These are phyloP conservation scores for Operophtera brumata DNA, from an alignment of 2,888 invertebrate species.

Conservation along the genomic window DNA sequence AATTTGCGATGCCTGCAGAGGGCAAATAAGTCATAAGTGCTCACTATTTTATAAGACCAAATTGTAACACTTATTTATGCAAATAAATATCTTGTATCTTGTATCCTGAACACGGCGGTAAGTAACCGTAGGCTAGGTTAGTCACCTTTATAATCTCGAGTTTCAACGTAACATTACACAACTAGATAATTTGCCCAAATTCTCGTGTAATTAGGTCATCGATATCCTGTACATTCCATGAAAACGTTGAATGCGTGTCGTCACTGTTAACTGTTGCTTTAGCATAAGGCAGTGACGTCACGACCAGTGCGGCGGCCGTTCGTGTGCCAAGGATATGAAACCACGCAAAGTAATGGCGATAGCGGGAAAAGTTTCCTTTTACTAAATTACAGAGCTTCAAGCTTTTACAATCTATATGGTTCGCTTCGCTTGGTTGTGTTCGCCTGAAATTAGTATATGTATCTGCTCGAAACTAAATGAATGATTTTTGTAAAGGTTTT, in stretches of 20 bases:
- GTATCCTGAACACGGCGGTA: too few species aligned
- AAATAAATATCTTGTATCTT: too few species aligned
- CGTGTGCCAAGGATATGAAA: not conserved
- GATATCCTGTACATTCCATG: constrained; percentile 17
- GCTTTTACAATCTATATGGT: too few species aligned
- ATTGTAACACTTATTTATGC: too few species aligned
- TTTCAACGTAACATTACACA: constrained; percentile 10
- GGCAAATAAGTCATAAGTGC: too few species aligned
- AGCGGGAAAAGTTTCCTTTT: not conserved
- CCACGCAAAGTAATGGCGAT: constrained; percentile 7
- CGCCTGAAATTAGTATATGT: too few species aligned
- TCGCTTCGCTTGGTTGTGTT: too few species aligned
- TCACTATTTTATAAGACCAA: too few species aligned
- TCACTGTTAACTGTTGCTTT: constrained; percentile 15
- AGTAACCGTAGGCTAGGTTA: not conserved
- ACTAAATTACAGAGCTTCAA: too few species aligned
- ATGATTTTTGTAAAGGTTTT: too few species aligned
- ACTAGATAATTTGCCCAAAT: constrained; percentile 2
- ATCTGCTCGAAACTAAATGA: too few species aligned
- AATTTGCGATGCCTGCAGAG: too few species aligned
- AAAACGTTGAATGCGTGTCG: constrained; percentile 12
- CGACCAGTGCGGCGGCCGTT: not conserved
- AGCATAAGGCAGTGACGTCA: constrained; percentile 2
- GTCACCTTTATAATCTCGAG: constrained; percentile 1
- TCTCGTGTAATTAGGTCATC: constrained; percentile 21